These are phyloP conservation scores for Leptonema lineaticorne DNA, from an alignment of 1,140 invertebrate genomes.

Conservation along the genomic window DNA sequence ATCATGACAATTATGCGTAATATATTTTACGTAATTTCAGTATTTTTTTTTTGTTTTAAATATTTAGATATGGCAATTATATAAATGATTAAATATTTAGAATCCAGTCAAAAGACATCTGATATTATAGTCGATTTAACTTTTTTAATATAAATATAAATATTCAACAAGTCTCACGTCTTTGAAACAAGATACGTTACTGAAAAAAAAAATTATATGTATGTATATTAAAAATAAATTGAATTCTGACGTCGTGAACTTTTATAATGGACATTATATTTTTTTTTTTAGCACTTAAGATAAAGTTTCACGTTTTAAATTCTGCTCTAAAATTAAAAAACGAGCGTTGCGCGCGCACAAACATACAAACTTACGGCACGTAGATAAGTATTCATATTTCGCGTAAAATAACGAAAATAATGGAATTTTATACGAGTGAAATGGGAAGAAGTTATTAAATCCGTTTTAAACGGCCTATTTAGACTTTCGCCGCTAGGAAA, in stretches of 20 bases:
- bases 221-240: no score
- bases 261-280: background rate
- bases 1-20: background rate
- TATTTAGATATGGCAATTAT: no score
- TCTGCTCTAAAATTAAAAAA: no score
- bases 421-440: constrained; percentile 7
- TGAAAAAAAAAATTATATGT: no score
- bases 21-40: background rate
- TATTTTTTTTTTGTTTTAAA: background rate
- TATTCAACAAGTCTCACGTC: background rate
- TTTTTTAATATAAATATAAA: no score
- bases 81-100: no score
- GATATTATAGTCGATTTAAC: no score
- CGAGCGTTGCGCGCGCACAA: no score
- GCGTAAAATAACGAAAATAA: constrained; percentile 16
- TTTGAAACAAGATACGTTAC: no score
- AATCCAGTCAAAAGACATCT: no score
- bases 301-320: constrained; percentile 8
- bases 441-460: constrained; percentile 17
- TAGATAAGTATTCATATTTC: no score
- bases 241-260: background rate
- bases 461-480: constrained; percentile 24
- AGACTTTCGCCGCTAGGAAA: constrained; percentile 21
- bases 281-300: constrained; percentile 26
- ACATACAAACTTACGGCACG: no score